Base-by-base conservation (phyloP, 2,113 vertebrate species). In the Ptychochromis oligacanthus region DNA sequence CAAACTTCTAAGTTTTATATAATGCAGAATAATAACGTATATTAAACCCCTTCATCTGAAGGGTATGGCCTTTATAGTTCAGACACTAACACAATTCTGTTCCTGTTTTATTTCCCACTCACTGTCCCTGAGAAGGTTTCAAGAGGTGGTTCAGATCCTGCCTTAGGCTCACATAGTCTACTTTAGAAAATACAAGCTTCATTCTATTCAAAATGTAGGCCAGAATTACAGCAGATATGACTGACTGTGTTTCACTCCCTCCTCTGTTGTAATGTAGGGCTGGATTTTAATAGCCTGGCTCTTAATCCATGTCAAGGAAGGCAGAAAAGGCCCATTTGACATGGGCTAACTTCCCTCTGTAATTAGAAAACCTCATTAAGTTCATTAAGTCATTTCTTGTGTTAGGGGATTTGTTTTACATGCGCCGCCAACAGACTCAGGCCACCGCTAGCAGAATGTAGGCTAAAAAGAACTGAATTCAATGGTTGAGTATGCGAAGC, bases 321-420 rank as follows among this genome's bases (percentile, higher is more conserved):
- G 90, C 86, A 93, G 91, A 89, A 92, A 88, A 88, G 82, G 88
- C 87, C 87, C 86, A 92, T 94, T 95, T 94, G 93, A 95, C 92
- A 94, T 80, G 88, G 81, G 89, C 88, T 89, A 93, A 93, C 93
- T 88, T 93, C 87, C 81, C 89, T 88, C 77, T 91, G 92, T 94
- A 92, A 95, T 95, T 93, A 93, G 84, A 92, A 95, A 95, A 94
- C 90, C 94, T 94, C 93, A 94, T 95, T 95, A 95, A 90, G 93
- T 95, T 94, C 91, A 95, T 94, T 93, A 94, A 95, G 90, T 93
- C 91, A 93, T 92, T 87, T 78, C 65, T 75, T 86, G 92, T 88
- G 92, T 92, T 92, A 49, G 34, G 93, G 91, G 92, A 94, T 92
- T 94, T 94, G 93, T 92, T 95, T 92, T 87, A 94, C 92, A 93